A percentile compares a stretch with the other conserved stretches of the same genome.
phyloP scores from a whole-genome alignment of 1,140 invertebrate species.

The Oncopodura yosiiana region DNA sequence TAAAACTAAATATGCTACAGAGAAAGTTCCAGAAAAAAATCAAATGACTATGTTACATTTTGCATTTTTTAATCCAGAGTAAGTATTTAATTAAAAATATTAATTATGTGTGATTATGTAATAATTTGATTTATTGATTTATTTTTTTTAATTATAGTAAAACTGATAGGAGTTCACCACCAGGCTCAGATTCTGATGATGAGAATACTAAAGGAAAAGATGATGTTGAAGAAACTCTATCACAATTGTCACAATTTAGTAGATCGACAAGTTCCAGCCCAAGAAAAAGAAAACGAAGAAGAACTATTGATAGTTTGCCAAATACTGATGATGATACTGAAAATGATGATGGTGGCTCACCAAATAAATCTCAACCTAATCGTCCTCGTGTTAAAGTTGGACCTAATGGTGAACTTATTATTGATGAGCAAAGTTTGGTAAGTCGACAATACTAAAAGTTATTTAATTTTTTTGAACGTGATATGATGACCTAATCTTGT shows the following conservation, averaged over 20 bases:
- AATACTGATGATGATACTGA: background rate
- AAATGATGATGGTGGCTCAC: background rate
- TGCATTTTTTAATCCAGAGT: conserved; percentile 34
- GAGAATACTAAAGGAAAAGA: too few relatives aligned
- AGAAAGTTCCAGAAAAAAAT: conserved; percentile 20
- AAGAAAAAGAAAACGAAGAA: background rate
- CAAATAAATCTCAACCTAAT: background rate
- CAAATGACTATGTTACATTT: conserved; percentile 33
- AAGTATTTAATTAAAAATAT: too few relatives aligned
- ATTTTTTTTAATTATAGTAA: too few relatives aligned
- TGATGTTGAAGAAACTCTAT: too few relatives aligned
- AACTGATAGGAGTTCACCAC: too few relatives aligned
- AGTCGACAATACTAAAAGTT: conserved; percentile 19
- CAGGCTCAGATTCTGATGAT: too few relatives aligned
- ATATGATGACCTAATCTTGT: conserved; percentile 6
- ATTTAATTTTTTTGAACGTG: conserved; percentile 18
- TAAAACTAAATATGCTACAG: conserved; percentile 6
- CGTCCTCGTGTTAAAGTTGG: conserved; percentile 81
- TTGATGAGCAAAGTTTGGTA: conserved; percentile 76
- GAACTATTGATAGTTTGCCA: background rate
- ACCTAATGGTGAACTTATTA: conserved; percentile 70
- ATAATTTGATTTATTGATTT: background rate
- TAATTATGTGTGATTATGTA: background rate
- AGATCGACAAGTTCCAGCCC: too few relatives aligned
- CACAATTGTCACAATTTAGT: too few relatives aligned